Evolutionary conservation across 2,797 vertebrate species (phyloP), one percentile per base, ranked within the genome.

Genomic region (Borostomias antarcticus): DNA sequence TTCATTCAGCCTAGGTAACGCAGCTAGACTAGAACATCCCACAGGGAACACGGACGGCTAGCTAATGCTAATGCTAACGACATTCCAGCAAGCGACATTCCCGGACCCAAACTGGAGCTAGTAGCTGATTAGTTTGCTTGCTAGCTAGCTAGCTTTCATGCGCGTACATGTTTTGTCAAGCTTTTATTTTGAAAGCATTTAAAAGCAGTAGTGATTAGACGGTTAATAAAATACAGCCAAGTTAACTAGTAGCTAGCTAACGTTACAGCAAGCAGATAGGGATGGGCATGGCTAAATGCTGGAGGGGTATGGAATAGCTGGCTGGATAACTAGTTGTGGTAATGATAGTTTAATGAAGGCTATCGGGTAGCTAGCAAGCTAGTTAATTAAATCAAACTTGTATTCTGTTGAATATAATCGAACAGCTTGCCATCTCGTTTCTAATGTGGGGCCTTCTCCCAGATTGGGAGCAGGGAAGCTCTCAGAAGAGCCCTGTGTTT

Each of bases 401-500:
- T 15, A 45, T 4, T 5, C 4, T 4, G n/a, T 17, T n/a, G 2
- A 45, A 17, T 45, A n/a, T n/a, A 45, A 45, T n/a, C 15, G 1
- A 45, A n/a, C 15, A 45, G 77, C 76, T 84, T 7, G 35, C 51
- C 29, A 82, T 74, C 83, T 37, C 52, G 48, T 64, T 69, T 79
- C 37, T 11, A 40, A 35, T 51, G 48, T 25, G n/a, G 19, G 21
- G 19, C 19, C 10, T 8, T 19, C 19, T 25, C 21, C 9, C 1
- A 10, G 8, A 5, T 19, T 25, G 5, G 72, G 61, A 53, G 75
- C 74, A 71, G 47, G 77, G 66, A 67, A 86, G 83, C 88, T 88
- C n/a, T n/a, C n/a, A 40, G 15, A 40, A 15, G 37, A 11, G 10
- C 15, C 37, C 37, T 40, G 19, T 68, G 85, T 86, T 90, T 91